Base-by-base conservation (phyloP, 2,888 invertebrate genomes). In the Acrobasis consociella region DNA sequence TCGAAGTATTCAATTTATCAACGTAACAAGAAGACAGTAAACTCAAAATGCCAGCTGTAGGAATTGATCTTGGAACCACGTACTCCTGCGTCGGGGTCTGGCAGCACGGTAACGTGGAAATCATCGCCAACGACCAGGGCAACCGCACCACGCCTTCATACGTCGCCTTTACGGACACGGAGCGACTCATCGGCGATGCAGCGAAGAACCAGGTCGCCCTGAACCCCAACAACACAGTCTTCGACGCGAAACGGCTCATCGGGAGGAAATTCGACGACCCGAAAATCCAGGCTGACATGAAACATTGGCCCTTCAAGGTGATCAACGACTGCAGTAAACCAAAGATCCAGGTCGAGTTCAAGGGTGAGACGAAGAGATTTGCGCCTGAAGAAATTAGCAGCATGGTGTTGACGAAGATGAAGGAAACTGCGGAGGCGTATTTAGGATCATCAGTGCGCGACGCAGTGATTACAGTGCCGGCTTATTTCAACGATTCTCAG, bases 221-320 rank as follows among this genome's bases (percentile, higher is more conserved):
- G 93, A 95, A 96, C 81, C 95, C 95, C 15, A 89, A 79, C 72
- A 95, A 95, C 87, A 95, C 95, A 0, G 94, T 95, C 11, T 95
- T 94, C 79, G 95, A 96, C 82, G 95, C 95, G 22, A 96, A 96
- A 75, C 93, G 96, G 64, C 82, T 97, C 69, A 96, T 96, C 77
- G 96, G 96, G n/a, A 93, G 96, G 62, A 94, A 94, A 67, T 96
- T 93, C 80, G 94, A 94, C 71, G 96, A 96, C 77, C 86, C 85
- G 82, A 94, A 94, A 69, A 95, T 96, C 17, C 95, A 96, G 74
- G 89, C 92, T 17, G 96, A 97, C 80, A 94, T 95, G 89, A 95
- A 95, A 72, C 94, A 95, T 70, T 97, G 96, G 96, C 96, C 96
- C 1, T 97, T 97, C 84, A 92, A 91, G 69, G 95, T 95, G 0